Evolutionary conservation across 2,888 invertebrate genomes (phyloP).

Genomic region (Crocallis elinguaria): DNA sequence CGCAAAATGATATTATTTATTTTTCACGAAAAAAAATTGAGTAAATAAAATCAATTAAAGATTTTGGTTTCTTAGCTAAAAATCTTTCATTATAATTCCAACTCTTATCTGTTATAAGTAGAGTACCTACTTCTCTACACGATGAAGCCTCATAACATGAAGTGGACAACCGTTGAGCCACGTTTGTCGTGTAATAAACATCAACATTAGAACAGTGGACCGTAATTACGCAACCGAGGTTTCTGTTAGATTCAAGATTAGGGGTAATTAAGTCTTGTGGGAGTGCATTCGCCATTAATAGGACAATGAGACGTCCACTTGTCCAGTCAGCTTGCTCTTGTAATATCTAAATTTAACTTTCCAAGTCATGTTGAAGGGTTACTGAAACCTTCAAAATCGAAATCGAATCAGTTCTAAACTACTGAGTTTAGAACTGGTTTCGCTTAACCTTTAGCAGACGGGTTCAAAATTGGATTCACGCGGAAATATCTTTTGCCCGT

Average conservation of each 20-base stretch:
- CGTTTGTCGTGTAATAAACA: slow-evolving; percentile 56
- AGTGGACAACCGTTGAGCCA: slow-evolving; percentile 15
- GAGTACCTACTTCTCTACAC: too few relatives aligned
- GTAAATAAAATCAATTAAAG: too few relatives aligned
- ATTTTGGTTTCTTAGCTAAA: too few relatives aligned
- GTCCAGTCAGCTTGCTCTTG: slow-evolving; percentile 74
- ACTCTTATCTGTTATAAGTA: too few relatives aligned
- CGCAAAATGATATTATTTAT: too few relatives aligned
- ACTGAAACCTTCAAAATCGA: too few relatives aligned
- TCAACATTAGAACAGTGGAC: slow-evolving; percentile 71
- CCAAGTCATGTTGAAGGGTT: slow-evolving; percentile 57
- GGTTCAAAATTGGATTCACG: not conserved
- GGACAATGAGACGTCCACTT: slow-evolving; percentile 82
- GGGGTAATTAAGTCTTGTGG: slow-evolving; percentile 79
- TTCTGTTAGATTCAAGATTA: slow-evolving; percentile 78
- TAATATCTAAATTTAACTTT: slow-evolving; percentile 81
- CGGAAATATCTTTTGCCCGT: not conserved
- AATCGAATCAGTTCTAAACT: too few relatives aligned
- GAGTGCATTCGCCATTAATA: slow-evolving; percentile 69
- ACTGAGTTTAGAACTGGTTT: slow-evolving; percentile 54
- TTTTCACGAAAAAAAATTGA: too few relatives aligned
- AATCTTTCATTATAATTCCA: too few relatives aligned
- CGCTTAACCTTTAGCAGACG: slow-evolving; percentile 1
- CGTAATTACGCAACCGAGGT: slow-evolving; percentile 72
- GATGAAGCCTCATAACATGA: slow-evolving; percentile 6